A percentile compares a stretch with the other conserved stretches of the same genome.
phyloP scores from a whole-genome alignment of 2,797 vertebrate species.

The Acanthurus lineatus region DNA sequence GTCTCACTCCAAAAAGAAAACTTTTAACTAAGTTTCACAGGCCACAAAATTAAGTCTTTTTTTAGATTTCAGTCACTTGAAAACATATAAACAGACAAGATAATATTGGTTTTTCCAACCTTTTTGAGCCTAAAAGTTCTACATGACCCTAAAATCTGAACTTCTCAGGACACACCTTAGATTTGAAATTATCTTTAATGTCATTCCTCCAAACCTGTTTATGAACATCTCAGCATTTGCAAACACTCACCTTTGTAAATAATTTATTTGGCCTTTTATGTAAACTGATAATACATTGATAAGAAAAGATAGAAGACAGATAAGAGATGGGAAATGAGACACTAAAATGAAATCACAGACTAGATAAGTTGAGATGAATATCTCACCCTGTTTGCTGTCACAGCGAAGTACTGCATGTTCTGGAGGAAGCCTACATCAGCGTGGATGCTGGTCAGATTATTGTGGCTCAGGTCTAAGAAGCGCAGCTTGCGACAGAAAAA shows the following conservation, averaged over 20 bases:
- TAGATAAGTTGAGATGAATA: background rate
- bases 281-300: slow-evolving; percentile 17
- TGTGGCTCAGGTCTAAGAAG: slow-evolving; percentile 97
- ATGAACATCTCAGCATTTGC: slow-evolving; percentile 12
- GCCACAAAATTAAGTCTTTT: background rate
- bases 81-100: background rate
- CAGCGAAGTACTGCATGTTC: slow-evolving; percentile 94
- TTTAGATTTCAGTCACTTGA: background rate
- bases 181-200: slow-evolving; percentile 21
- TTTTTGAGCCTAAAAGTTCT: background rate
- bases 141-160: background rate
- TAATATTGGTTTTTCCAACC: background rate
- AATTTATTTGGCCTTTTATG: slow-evolving; percentile 23
- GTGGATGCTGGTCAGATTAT: slow-evolving; percentile 93
- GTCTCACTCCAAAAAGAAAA: background rate
- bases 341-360: background rate
- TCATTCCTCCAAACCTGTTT: slow-evolving; percentile 6
- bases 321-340: background rate
- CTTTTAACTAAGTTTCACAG: background rate
- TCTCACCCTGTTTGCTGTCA: slow-evolving; percentile 96
- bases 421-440: slow-evolving; percentile 93
- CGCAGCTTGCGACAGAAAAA: slow-evolving; percentile 97
- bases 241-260: slow-evolving; percentile 23
- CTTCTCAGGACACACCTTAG: background rate
- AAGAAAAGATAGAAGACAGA: background rate